Percentiles rank a stretch among this genome's conserved stretches.
These are phyloP conservation scores for Oncorhynchus mykiss DNA, from an alignment of 2,113 vertebrate species.

Conservation along the genomic window DNA sequence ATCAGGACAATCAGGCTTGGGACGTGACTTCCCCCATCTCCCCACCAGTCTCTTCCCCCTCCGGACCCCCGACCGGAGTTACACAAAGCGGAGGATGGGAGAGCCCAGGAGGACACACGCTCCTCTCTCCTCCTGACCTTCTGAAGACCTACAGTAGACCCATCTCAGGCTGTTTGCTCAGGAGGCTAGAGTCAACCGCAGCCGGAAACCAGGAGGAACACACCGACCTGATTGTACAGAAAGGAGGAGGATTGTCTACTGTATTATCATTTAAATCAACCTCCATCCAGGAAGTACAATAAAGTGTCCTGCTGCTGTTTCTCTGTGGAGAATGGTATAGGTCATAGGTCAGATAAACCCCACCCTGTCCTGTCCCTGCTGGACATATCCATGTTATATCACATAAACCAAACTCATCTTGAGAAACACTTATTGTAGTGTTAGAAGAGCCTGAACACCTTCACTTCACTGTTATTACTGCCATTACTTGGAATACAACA, in stretches of 20 bases:
- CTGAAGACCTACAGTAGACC: slow-evolving; percentile 19
- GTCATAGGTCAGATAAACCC: slow-evolving; percentile 39
- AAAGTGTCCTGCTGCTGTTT: slow-evolving; percentile 30
- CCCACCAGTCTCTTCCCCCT: slow-evolving; percentile 17
- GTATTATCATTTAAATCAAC: slow-evolving; percentile 32
- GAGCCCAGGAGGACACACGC: slow-evolving; percentile 40
- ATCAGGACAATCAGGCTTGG: slow-evolving; percentile 26
- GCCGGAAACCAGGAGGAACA: slow-evolving; percentile 46
- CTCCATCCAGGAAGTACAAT: slow-evolving; percentile 19
- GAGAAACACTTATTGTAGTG: slow-evolving; percentile 28
- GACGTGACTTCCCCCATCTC: slow-evolving; percentile 21
- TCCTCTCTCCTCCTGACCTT: slow-evolving; percentile 41
- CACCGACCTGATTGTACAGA: slow-evolving; percentile 56
- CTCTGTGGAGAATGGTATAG: slow-evolving; percentile 29
- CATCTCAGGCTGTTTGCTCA: slow-evolving; percentile 57
- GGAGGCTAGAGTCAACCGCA: slow-evolving; percentile 46
- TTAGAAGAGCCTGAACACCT: too few species aligned
- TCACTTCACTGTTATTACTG: too few species aligned
- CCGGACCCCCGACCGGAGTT: slow-evolving; percentile 32
- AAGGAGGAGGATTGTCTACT: slow-evolving; percentile 26
- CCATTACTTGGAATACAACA: too few species aligned
- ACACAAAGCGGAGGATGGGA: slow-evolving; percentile 57
- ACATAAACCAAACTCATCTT: slow-evolving; percentile 1
- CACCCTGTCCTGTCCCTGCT: not conserved
- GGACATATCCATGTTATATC: slow-evolving; percentile 17